Evolutionary conservation across 2,888 invertebrate species (phyloP), one percentile per base, ranked within the genome.

Genomic region (Apodemia zela): DNA sequence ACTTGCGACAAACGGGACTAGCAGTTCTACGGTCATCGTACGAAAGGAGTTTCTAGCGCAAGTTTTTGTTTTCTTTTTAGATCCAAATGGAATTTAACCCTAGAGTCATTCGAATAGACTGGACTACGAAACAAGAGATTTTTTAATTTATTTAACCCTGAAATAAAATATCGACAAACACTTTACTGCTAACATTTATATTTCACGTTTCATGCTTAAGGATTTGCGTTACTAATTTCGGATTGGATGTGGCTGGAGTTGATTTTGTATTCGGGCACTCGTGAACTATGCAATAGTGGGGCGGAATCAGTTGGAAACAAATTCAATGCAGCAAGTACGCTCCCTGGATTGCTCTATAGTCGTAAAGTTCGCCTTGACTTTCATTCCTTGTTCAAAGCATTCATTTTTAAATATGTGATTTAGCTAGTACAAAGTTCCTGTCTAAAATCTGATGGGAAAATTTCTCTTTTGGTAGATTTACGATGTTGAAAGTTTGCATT

Each of bases 351-450:
- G 78, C 75, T 81, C 74, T 76, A 78, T 76, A 80, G 78, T 80
- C 79, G 78, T 82, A 84, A 86, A 85, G 76, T 85, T 85, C 69
- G 72, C 73, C 72, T 75, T 76, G 77, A 79, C 78, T 80, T 78
- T 69, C 77, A 77, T 77, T 77, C 76, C 78, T 80, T 82, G 82
- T 73, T 80, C 69, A 72, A 71, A 69, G 70, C 73, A 75, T 84
- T 77, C 78, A 83, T 85, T 86, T 84, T 85, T 84, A 83, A 85
- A 82, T 80, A 78, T 79, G 78, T 79, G 77, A 85, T 82, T 81
- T 82, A 83, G 80, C 75, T 74, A 77, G 77, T 75, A 77, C 74
- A 77, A 77, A 75, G 74, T 79, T 79, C 73, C 69, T 68, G 71
- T 74, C 70, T 73, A 21, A 42, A 57, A 54, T 62, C 18, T 15